phyloP scores from a whole-genome alignment of 2,113 vertebrate genomes.

The Menura novaehollandiae region DNA sequence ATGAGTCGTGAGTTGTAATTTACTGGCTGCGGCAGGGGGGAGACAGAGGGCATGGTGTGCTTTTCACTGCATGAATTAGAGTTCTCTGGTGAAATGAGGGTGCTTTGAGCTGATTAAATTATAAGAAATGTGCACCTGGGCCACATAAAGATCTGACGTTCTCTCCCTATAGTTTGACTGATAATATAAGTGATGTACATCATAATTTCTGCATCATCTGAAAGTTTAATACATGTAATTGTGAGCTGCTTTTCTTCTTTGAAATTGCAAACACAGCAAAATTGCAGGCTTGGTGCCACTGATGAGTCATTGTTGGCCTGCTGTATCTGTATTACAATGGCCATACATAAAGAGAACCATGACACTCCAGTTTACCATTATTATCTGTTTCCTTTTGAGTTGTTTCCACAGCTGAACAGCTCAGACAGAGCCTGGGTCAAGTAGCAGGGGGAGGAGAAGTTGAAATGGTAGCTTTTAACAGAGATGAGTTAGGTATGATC shows the following conservation, averaged over 20 bases:
- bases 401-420: not conserved
- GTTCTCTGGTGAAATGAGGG: slow-evolving; percentile 57
- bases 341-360: not conserved
- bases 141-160: not conserved
- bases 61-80: slow-evolving; percentile 72
- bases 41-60: slow-evolving; percentile 27
- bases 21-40: slow-evolving; percentile 54
- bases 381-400: not conserved
- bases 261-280: slow-evolving; percentile 40
- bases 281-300: slow-evolving; percentile 40
- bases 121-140: slow-evolving; percentile 37
- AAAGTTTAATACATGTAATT: slow-evolving; percentile 50
- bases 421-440: not conserved
- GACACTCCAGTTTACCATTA: not conserved
- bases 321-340: not conserved
- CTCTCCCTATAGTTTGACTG: not conserved
- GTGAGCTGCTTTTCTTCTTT: slow-evolving; percentile 30
- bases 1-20: slow-evolving; percentile 74
- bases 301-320: slow-evolving; percentile 44
- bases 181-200: slow-evolving; percentile 18
- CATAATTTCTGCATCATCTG: slow-evolving; percentile 47
- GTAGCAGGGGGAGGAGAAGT: not conserved
- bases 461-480: not conserved
- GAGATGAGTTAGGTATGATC: not conserved
- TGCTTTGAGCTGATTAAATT: slow-evolving; percentile 55